Conservation (phyloP, 23 tunicate genomes). For the Corella eumyota region DNA sequence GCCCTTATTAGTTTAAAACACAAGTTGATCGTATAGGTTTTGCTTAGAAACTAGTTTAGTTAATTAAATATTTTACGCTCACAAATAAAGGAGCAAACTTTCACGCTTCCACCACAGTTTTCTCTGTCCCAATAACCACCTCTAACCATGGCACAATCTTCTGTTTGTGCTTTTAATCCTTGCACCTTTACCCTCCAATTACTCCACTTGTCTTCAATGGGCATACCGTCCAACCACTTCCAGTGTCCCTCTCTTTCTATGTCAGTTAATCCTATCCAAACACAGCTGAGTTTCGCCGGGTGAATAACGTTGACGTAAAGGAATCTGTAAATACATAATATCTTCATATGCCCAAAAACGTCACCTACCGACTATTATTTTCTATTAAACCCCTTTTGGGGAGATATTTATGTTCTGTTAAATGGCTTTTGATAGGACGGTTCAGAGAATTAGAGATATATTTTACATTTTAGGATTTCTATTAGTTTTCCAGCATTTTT, state of each 20-base stretch:
- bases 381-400: no score
- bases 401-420: no score
- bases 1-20: no score
- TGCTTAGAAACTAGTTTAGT: no score
- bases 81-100: conserved; percentile 43
- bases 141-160: conserved; percentile 40
- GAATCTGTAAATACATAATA: conserved; percentile 17
- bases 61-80: conserved; percentile 35
- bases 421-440: no score
- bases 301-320: conserved; percentile 25
- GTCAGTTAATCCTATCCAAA: conserved; percentile 58
- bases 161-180: not conserved
- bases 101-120: conserved; percentile 14
- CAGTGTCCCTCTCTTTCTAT: conserved; percentile 21
- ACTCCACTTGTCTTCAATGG: conserved; percentile 10
- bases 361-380: no score
- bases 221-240: conserved; percentile 46
- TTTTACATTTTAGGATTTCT: not conserved
- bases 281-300: conserved; percentile 29
- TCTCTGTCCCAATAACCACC: conserved; percentile 27
- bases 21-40: no score
- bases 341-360: no score
- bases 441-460: no score
- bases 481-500: not conserved
- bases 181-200: conserved; percentile 27